Evolutionary conservation across 2,113 vertebrate species (phyloP), one percentile per base, ranked within the genome.

Genomic region (Saguinus midas): DNA sequence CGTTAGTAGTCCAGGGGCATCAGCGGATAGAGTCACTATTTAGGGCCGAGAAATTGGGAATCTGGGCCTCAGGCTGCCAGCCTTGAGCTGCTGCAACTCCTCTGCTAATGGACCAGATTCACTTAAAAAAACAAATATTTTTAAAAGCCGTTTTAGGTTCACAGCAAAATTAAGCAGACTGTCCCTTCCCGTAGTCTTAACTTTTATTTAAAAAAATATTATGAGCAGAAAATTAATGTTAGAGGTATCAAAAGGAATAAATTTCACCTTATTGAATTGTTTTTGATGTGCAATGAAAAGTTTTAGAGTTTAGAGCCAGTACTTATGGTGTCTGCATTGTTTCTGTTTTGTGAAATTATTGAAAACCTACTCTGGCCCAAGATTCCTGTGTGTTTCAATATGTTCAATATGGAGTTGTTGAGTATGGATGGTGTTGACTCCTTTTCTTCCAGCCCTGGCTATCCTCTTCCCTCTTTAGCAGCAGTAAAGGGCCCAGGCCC

Each of bases 61-160:
- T 18, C 14, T 27, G 55, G 45, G 23, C 25, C 35, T 64, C 32
- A 57, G 45, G 70, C 70, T 79, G 17, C 27, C 8, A 61, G 32
- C 45, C 75, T 86, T 90, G 85, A 92, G 4, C 84, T 94, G 23
- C 57, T 32, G 58, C 35, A 88, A 40, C 23, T 57, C 76, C 32
- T 94, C 5, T 86, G 45, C 10, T 50, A 35, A 81, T 76, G 20
- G 35, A 58, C 52, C 29, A 61, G 10, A 18, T 80, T 86, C 21
- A 16, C 13, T 27, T 64, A 29, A 64, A 64, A 40, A 40, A 14
- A 27, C 50, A 52, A 52, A 52, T 52, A 64, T 80, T 55, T 72
- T 96, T 95, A 75, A 94, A 80, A 93, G 37, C 10, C 83, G 2
- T 93, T 96, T 96, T 89, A 89, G 79, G n/a, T 91, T 95, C 52